Conservation (phyloP, 92 coral and sea anemone species). For the Heteractis magnifica region DNA sequence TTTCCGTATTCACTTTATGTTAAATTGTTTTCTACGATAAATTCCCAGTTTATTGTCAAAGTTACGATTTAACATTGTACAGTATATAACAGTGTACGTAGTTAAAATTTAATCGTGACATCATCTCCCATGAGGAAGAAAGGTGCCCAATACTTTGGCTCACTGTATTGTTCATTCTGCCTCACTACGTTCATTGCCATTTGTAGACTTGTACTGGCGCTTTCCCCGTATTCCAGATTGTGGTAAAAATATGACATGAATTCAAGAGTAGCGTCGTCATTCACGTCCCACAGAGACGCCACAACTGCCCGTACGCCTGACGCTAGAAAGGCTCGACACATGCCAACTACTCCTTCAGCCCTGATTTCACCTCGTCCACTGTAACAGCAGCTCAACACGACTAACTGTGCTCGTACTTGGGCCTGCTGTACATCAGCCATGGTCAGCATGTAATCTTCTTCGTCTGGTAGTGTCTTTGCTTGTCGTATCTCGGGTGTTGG, state of each 20-base stretch:
- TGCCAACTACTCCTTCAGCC: background rate
- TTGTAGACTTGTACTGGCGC: conserved; percentile 3
- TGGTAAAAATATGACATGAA: background rate
- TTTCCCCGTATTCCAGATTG: background rate
- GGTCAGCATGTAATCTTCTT: conserved; percentile 8
- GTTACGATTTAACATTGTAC: background rate
- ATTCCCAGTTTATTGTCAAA: background rate
- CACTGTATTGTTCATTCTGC: background rate
- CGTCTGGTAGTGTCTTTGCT: background rate
- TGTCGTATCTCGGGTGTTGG: background rate
- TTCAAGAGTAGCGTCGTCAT: background rate
- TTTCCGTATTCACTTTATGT: too few species aligned
- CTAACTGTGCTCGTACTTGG: background rate
- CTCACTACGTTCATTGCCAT: background rate
- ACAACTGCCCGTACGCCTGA: background rate
- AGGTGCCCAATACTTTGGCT: conserved; percentile 2
- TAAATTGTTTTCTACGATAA: too few species aligned
- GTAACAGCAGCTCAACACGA: too few species aligned
- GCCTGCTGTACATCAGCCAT: conserved; percentile 5
- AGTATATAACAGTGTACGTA: background rate
- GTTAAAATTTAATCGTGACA: background rate
- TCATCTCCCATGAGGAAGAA: conserved; percentile 7
- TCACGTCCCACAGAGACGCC: background rate
- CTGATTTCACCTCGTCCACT: too few species aligned
- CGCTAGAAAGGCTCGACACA: conserved; percentile 6